Base-by-base conservation (phyloP, 2,113 vertebrate genomes). In the Bostrychus sinensis region DNA sequence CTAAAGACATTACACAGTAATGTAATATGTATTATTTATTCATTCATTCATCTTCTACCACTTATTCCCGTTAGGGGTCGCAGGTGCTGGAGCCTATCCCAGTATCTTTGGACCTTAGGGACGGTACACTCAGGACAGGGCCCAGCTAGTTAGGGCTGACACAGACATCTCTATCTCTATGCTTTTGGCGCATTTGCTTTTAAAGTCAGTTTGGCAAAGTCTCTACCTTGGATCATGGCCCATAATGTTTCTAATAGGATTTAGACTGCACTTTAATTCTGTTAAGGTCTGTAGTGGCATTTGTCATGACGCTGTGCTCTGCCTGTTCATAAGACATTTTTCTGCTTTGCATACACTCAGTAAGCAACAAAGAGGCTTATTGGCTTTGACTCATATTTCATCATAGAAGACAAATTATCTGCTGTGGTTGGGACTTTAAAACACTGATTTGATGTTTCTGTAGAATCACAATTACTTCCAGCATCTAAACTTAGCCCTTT, bases 151-250 rank as follows among this genome's bases (percentile, higher is more conserved):
- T n/a, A n/a, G n/a, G n/a, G n/a, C n/a, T n/a, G n/a, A n/a, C n/a
- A n/a, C n/a, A n/a, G n/a, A n/a, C n/a, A n/a, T n/a, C n/a, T 51
- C 26, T 51, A 51, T 51, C 23, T 8, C 5, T 51, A 7, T 51
- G 16, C 46, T 51, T 45, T 22, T 22, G 19, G 19, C 8, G 19
- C 42, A 45, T 45, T 45, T 51, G 22, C 46, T 50, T 26, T 25
- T 30, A 51, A 30, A 51, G 48, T 28, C 14, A 11, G 14, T 16
- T 66, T n/a, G 20, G 46, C 36, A 17, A 51, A 34, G 38, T 12
- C 2, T 25, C 7, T 22, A 42, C 41, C 51, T 57, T 76, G 70
- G 46, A 68, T 57, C 56, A 11, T 3, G 38, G 58, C 65, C 63
- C 34, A 11, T 46, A 46, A 68, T 65, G 46, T n/a, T 42, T 34